A percentile compares a stretch with the other conserved stretches of the same genome.
These are phyloP conservation scores for Coelopa pilipes DNA, from an alignment of 2,888 invertebrate genomes.

Conservation along the genomic window DNA sequence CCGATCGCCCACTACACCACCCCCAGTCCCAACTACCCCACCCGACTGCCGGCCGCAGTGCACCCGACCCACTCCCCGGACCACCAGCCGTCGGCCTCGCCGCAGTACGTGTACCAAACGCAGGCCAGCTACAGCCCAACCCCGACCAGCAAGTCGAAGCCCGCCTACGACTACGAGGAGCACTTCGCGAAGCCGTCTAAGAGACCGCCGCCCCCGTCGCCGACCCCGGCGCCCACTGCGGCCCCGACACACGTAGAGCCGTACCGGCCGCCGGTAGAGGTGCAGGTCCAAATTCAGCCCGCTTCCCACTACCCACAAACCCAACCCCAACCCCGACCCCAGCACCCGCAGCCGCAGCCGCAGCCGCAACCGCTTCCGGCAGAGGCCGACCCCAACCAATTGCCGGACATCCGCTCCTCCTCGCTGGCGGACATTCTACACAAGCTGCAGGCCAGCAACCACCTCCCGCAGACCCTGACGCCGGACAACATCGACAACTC, in stretches of 20 bases:
- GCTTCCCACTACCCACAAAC: not conserved
- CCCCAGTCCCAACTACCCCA: slow-evolving; percentile 25
- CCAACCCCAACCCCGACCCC: slow-evolving; percentile 35
- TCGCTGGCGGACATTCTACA: slow-evolving; percentile 74
- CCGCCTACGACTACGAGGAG: slow-evolving; percentile 53
- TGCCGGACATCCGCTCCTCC: slow-evolving; percentile 63
- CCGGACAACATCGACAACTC: slow-evolving; percentile 83
- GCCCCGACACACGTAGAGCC: too few species aligned
- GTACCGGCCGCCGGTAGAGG: not conserved
- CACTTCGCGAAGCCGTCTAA: slow-evolving; percentile 24
- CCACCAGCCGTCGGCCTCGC: not conserved
- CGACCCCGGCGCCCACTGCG: not conserved
- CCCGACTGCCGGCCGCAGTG: not conserved
- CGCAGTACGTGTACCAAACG: slow-evolving; percentile 21
- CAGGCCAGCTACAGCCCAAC: not conserved
- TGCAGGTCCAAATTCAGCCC: not conserved
- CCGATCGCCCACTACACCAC: slow-evolving; percentile 48
- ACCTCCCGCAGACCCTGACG: slow-evolving; percentile 80
- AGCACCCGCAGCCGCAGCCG: slow-evolving; percentile 14
- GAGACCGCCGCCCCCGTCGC: not conserved
- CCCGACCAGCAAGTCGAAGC: slow-evolving; percentile 43
- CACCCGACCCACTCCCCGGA: not conserved
- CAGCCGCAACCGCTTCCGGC: slow-evolving; percentile 39
- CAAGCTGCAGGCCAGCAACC: slow-evolving; percentile 79
- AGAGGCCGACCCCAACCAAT: slow-evolving; percentile 53